Evolutionary conservation across 2,113 vertebrate genomes (phyloP).

Genomic region (Blennius ocellaris): DNA sequence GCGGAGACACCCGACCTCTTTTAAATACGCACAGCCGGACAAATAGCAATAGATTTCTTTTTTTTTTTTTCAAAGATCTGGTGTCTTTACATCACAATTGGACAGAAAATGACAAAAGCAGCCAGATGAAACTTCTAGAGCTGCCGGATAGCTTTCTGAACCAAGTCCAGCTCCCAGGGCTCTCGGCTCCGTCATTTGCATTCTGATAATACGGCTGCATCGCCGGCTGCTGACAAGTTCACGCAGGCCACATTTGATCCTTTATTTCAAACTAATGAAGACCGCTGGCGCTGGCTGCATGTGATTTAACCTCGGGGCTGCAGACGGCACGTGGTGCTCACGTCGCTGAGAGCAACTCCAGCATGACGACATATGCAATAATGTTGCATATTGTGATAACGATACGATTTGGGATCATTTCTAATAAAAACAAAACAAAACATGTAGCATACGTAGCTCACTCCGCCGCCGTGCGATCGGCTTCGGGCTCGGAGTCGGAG

Average conservation of each 20-base stretch:
- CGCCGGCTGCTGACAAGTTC: constrained; percentile 34
- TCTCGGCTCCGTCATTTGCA: constrained; percentile 25
- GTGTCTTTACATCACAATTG: constrained; percentile 8
- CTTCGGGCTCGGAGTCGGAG: background rate
- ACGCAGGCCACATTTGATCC: constrained; percentile 45
- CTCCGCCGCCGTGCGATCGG: constrained; percentile 7
- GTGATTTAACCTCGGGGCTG: constrained; percentile 6
- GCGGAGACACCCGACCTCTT: constrained; percentile 21
- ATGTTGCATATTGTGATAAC: no score
- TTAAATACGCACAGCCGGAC: constrained; percentile 36
- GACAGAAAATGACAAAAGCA: background rate
- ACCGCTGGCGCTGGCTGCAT: constrained; percentile 18
- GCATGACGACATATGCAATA: no score
- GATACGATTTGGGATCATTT: no score
- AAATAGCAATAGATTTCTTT: background rate
- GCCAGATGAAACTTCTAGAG: background rate
- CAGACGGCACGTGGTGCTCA: background rate
- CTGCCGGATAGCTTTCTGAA: background rate
- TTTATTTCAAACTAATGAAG: constrained; percentile 49
- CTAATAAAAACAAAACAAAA: no score
- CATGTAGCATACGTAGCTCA: no score
- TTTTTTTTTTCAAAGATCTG: background rate
- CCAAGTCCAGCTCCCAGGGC: constrained; percentile 1
- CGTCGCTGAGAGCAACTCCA: no score
- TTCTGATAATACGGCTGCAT: constrained; percentile 40